Evolutionary conservation across 1,140 invertebrate genomes (phyloP), one percentile per base, ranked within the genome.

Genomic region (Drosophila persimilis): DNA sequence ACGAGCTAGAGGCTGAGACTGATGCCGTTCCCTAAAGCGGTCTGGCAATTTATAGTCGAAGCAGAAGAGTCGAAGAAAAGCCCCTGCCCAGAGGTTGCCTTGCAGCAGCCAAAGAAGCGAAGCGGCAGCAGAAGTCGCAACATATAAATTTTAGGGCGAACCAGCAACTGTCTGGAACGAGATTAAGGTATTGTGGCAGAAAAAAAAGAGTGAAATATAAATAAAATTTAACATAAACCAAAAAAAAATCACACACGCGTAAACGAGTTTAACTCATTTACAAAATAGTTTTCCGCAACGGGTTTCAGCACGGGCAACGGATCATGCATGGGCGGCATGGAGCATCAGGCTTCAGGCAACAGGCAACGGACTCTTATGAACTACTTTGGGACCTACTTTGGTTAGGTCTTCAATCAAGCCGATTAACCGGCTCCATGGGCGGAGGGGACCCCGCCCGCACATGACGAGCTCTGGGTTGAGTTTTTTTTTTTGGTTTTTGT

Each of bases 1-100:
- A 84, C 77, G 77, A 90, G 90, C 77, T 78, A 65, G 84, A 77
- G 78, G 70, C 73, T 84, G 81, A 77, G 90, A 90, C 89, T 90
- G 89, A 90, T 90, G 81, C 76, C 90, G 85, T 74, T 89, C 89
- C 81, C 72, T 80, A 57, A 56, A 80, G 67, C 74, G 55, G 61
- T 70, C 80, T 73, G 66, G 55, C 79, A 84, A 90, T 90, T 90
- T 90, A 90, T 90, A 90, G 85, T 26, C 24, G 24, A 26, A 5
- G 73, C 57, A 39, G 60, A 52, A 64, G 31, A 52, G 63, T 31
- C 67, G 60, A 77, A 66, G 62, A 64, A 72, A 74, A 60, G 53
- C 26, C 35, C 55, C 64, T 72, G 59, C 72, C 76, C 67, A 73
- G 58, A 62, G 4, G 24, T 31, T 55, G 67, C 63, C 67, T 61